Conservation (phyloP, 1,140 invertebrate species). For the Paramacrobiotus metropolitanus region DNA sequence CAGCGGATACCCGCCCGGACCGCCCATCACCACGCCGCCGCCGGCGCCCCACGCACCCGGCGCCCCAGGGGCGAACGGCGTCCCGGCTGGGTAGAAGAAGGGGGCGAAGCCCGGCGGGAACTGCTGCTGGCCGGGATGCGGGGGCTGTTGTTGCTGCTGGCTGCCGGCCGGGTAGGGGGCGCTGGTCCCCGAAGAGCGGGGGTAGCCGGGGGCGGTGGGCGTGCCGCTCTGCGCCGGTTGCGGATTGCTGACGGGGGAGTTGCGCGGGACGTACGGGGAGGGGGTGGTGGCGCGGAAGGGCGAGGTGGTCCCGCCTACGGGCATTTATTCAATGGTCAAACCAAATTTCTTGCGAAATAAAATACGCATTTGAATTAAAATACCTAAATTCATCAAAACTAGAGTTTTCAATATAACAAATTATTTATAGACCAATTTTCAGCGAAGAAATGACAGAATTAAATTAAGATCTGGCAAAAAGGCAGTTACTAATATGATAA, state of each 20-base stretch:
- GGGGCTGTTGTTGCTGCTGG: background rate
- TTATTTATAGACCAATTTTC: too few relatives aligned
- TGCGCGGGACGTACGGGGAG: background rate
- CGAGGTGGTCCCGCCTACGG: background rate
- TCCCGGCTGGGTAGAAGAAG: background rate
- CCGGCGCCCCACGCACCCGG: background rate
- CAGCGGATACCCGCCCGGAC: background rate
- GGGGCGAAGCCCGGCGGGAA: background rate
- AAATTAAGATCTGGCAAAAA: too few relatives aligned
- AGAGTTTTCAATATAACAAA: too few relatives aligned
- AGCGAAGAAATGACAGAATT: too few relatives aligned
- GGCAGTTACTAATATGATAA: too few relatives aligned
- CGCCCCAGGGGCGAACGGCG: background rate
- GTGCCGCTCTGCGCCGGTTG: background rate
- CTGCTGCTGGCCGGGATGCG: too few relatives aligned
- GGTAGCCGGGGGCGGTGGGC: background rate
- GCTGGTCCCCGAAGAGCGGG: background rate
- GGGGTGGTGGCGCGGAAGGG: constrained; percentile 2
- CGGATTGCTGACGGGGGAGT: background rate
- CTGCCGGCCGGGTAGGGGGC: background rate
- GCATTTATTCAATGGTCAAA: too few relatives aligned
- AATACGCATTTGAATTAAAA: too few relatives aligned
- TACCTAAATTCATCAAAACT: too few relatives aligned
- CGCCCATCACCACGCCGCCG: background rate
- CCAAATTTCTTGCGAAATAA: too few relatives aligned